These are phyloP conservation scores for Oscheius onirici DNA, from an alignment of 2,888 invertebrate species.

Conservation along the genomic window DNA sequence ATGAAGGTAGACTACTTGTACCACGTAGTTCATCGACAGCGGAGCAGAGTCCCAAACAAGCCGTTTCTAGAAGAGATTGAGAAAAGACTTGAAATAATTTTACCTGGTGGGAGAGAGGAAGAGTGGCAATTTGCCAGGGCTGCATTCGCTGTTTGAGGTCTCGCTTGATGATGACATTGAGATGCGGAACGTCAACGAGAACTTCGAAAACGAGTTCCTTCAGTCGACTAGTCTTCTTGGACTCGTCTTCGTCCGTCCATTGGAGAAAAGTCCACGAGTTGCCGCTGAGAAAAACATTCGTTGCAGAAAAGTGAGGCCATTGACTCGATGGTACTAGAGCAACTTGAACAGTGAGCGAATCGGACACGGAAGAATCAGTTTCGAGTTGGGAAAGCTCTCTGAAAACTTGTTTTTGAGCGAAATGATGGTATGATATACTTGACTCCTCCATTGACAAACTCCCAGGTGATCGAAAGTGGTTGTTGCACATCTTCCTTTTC, in stretches of 20 bases:
- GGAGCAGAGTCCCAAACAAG: constrained; percentile 60
- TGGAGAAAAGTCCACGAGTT: constrained; percentile 23
- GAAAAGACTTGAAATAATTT: not conserved
- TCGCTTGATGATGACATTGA: constrained; percentile 55
- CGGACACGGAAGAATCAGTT: not conserved
- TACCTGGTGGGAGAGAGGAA: constrained; percentile 57
- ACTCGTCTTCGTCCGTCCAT: constrained; percentile 14
- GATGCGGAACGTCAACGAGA: constrained; percentile 55
- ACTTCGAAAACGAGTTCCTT: constrained; percentile 25
- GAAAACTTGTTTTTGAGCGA: not conserved
- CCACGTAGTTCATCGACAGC: constrained; percentile 53
- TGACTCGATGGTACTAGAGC: constrained; percentile 41
- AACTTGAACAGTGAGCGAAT: constrained; percentile 25
- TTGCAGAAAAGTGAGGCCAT: constrained; percentile 55
- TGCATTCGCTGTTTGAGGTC: constrained; percentile 54
- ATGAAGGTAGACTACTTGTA: constrained; percentile 65
- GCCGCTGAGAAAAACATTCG: constrained; percentile 24
- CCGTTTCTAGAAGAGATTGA: constrained; percentile 45
- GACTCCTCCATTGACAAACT: constrained; percentile 9
- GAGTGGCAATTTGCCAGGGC: constrained; percentile 57
- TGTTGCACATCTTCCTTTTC: constrained; percentile 15
- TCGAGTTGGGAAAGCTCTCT: not conserved
- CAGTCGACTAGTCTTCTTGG: constrained; percentile 8
- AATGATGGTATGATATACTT: too few relatives aligned
- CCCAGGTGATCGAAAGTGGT: constrained; percentile 26